Base-by-base conservation (phyloP, 1,140 invertebrate genomes). In the Temnothorax nylanderi region DNA sequence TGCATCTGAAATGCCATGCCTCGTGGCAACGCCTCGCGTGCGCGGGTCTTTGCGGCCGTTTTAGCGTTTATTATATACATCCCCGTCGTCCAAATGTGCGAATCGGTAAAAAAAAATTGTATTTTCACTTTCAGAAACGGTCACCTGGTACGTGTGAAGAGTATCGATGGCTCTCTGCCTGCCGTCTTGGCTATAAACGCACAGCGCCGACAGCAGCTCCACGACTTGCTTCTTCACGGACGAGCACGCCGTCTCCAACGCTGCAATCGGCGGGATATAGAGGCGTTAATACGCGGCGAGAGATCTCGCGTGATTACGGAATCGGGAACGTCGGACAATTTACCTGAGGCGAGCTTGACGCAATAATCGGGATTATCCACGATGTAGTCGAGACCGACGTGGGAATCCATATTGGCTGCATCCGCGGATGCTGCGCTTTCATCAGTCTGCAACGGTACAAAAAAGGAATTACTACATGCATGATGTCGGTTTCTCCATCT, bases 341-440 rank as follows among this genome's bases (percentile, higher is more conserved):
- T 96, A 97, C 97, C 97, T 93, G 96, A 97, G 56, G 98, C 98
- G 92, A 99, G 97, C 95, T 99, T 98, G 75, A 97, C 96, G 89
- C 98, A 98, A 95, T 99, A 99, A 94, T 98, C 98, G 87, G 97
- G 97, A 95, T 98, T 98, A 94, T 99, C 98, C 77, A 99, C 98
- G 94, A 99, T 99, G 94, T 98, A 98, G 96, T 99, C 98, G 94
- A 99, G 96, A 91, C 98, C 98, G 93, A 98, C 97, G 91, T 98
- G 96, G 90, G 98, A 98, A 96, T 98, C 98, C 98, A 98, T 98
- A 90, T 93, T 94, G 92, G 92, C 93, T 89, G 93, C 93, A 94
- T 95, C 93, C 93, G 92, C 91, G 89, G 90, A 90, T 91, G 91
- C 75, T 88, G 67, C 77, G 76, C 58, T 89, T 69, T 69, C 85